Conservation (phyloP, 2,113 vertebrate genomes). For the Tragelaphus strepsiceros region DNA sequence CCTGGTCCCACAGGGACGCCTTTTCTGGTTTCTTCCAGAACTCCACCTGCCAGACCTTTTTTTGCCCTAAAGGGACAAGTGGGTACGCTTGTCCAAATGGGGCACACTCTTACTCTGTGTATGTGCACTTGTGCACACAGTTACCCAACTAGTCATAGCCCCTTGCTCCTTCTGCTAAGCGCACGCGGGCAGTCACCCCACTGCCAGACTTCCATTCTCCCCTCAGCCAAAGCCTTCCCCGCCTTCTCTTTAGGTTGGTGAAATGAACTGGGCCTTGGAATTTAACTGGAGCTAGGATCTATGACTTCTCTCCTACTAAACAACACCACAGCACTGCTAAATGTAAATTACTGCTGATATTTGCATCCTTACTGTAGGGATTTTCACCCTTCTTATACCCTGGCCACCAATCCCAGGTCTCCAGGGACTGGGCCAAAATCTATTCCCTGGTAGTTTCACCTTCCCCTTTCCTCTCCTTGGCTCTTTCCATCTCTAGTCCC, state of each 20-base stretch:
- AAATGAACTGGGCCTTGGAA: not conserved
- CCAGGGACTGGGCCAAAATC: not conserved
- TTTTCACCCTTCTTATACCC: not conserved
- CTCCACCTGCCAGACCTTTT: not conserved
- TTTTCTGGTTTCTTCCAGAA: not conserved
- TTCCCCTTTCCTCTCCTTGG: not conserved
- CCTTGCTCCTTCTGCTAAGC: not conserved
- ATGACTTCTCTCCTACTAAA: not conserved
- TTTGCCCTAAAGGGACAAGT: not conserved
- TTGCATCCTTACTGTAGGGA: not conserved
- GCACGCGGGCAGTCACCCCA: not conserved
- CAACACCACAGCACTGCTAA: not conserved
- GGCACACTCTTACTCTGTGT: not conserved
- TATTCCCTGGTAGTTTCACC: not conserved
- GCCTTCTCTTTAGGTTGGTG: not conserved
- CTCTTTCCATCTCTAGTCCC: not conserved
- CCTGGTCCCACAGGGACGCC: rapidly evolving
- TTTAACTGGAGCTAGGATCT: not conserved
- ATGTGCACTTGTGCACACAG: not conserved
- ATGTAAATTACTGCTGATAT: not conserved
- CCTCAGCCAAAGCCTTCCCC: not conserved
- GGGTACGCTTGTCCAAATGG: not conserved
- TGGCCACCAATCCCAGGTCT: not conserved
- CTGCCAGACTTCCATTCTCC: not conserved
- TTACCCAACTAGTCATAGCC: not conserved